Percentiles rank a stretch among this genome's conserved stretches.
phyloP scores from a whole-genome alignment of 30 jellyfish, hydroid and myxozoan species.

The Kudoa iwatai region DNA sequence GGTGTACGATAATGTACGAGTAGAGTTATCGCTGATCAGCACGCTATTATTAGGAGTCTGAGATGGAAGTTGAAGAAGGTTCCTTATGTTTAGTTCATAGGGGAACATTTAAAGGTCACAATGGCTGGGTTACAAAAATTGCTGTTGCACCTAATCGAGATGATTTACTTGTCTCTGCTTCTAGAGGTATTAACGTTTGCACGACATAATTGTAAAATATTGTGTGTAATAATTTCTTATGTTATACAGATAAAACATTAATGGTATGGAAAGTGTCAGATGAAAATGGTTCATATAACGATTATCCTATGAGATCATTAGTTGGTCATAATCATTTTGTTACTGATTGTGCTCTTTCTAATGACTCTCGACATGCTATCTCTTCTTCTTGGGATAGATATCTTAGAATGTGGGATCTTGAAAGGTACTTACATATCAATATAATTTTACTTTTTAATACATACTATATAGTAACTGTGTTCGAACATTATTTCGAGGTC shows the following conservation, averaged over 20 bases:
- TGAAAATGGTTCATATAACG: slow-evolving; percentile 23
- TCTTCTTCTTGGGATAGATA: slow-evolving; percentile 69
- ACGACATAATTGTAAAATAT: too few relatives aligned
- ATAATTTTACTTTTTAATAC: too few relatives aligned
- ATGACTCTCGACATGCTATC: slow-evolving; percentile 50
- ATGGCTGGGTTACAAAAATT: slow-evolving; percentile 76
- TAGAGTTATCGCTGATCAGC: too few relatives aligned
- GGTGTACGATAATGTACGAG: too few relatives aligned
- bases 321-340: slow-evolving; percentile 72
- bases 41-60: too few relatives aligned
- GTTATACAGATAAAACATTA: slow-evolving; percentile 44
- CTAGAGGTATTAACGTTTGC: too few relatives aligned
- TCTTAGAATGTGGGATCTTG: slow-evolving; percentile 84
- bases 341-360: slow-evolving; percentile 51
- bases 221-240: too few relatives aligned
- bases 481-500: slow-evolving; percentile 67
- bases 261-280: slow-evolving; percentile 46
- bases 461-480: slow-evolving; percentile 25
- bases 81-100: too few relatives aligned
- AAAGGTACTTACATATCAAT: too few relatives aligned
- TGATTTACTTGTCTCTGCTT: slow-evolving; percentile 21
- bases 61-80: too few relatives aligned
- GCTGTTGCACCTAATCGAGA: slow-evolving; percentile 40
- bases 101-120: slow-evolving; percentile 84
- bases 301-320: slow-evolving; percentile 9